A percentile compares a stretch with the other conserved stretches of the same genome.
phyloP scores from a whole-genome alignment of 2,888 invertebrate genomes.

The Chymomyza procnemis region DNA sequence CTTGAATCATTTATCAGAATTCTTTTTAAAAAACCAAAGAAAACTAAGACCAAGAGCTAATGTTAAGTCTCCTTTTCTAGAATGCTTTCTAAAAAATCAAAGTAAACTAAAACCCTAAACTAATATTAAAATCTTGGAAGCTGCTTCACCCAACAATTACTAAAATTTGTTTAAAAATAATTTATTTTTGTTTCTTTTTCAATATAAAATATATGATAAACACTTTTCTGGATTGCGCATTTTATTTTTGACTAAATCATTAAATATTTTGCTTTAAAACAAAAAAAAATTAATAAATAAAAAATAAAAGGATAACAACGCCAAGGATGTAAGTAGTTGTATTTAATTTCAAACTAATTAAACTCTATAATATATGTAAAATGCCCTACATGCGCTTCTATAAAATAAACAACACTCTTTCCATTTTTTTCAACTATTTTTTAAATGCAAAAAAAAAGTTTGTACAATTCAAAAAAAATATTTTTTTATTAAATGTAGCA shows the following conservation, averaged over 20 bases:
- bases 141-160: background rate
- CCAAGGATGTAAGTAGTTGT: conserved; percentile 73
- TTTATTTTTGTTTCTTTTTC: background rate
- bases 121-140: background rate
- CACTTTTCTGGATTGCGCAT: conserved; percentile 51
- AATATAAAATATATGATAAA: conserved; percentile 19
- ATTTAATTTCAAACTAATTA: background rate
- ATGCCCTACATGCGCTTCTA: conserved; percentile 27
- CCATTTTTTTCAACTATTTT: background rate
- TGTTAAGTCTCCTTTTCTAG: too few relatives aligned
- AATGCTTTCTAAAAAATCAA: too few relatives aligned
- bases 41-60: too few relatives aligned
- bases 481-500: conserved; percentile 9
- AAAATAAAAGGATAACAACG: conserved; percentile 71
- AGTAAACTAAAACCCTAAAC: too few relatives aligned
- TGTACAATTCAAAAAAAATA: conserved; percentile 2
- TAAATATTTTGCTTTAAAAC: conserved; percentile 38
- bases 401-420: conserved; percentile 10
- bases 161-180: background rate
- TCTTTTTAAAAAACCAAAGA: too few relatives aligned
- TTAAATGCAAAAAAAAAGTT: conserved; percentile 4
- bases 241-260: conserved; percentile 58
- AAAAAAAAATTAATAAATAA: conserved; percentile 37
- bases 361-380: background rate
- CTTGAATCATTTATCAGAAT: too few relatives aligned